Percentiles rank a stretch among this genome's conserved stretches.
Evolutionary conservation across 1,140 invertebrate species (phyloP).

Genomic region (Apis laboriosa): DNA sequence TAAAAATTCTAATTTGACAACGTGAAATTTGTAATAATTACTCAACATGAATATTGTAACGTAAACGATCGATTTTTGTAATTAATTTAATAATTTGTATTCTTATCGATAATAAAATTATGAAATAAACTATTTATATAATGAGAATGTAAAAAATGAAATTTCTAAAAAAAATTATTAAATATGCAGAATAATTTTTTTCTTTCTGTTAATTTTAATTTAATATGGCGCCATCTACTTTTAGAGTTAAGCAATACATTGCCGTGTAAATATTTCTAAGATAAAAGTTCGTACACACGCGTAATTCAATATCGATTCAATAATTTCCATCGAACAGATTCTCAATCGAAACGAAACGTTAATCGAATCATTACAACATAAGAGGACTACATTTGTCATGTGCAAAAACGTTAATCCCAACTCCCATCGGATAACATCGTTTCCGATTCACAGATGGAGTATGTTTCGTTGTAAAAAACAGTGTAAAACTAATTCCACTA

Average conservation of each 20-base stretch:
- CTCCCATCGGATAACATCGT: neutral
- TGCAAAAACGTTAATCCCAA: conserved; percentile 7
- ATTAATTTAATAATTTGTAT: neutral
- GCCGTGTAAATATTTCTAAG: neutral
- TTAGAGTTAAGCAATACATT: neutral
- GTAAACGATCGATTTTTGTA: neutral
- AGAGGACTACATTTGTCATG: conserved; percentile 15
- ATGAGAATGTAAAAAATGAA: neutral
- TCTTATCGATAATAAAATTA: neutral
- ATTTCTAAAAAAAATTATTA: neutral
- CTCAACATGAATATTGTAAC: neutral
- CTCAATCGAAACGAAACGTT: conserved; percentile 1
- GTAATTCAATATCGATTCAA: neutral
- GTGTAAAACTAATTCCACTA: neutral
- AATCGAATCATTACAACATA: neutral
- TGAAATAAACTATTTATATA: neutral
- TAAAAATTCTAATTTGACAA: neutral
- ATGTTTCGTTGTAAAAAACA: neutral
- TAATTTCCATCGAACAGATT: neutral
- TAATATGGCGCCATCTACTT: conserved; percentile 18
- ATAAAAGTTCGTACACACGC: neutral
- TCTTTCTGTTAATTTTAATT: neutral
- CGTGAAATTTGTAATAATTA: neutral
- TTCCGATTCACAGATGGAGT: neutral
- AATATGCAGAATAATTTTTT: neutral